phyloP scores from a whole-genome alignment of 2,797 vertebrate species.

The Anas bernieri region DNA sequence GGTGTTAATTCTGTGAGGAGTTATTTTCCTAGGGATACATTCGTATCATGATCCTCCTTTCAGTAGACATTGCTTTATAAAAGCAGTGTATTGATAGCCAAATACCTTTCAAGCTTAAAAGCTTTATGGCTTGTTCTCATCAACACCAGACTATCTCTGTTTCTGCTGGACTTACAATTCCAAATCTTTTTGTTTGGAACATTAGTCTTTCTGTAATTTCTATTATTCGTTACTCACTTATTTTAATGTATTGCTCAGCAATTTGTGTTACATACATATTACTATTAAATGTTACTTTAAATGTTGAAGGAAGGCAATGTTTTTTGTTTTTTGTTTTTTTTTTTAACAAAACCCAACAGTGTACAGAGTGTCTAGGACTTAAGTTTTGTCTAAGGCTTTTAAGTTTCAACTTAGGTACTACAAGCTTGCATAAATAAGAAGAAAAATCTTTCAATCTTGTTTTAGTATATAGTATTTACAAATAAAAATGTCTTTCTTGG shows the following conservation, averaged over 20 bases:
- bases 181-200: not conserved
- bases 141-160: not conserved
- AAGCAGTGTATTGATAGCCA: not conserved
- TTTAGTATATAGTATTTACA: not conserved
- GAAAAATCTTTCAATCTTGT: not conserved
- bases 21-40: not conserved
- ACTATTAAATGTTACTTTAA: not conserved
- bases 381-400: not conserved
- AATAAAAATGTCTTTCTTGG: not conserved
- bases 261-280: not conserved
- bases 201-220: not conserved
- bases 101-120: not conserved
- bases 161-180: not conserved
- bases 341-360: not conserved
- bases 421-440: not conserved
- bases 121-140: not conserved
- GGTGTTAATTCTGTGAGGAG: not conserved
- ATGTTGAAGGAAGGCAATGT: not conserved
- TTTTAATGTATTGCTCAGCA: not conserved
- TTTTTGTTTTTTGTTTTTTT: not conserved
- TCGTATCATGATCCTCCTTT: not conserved
- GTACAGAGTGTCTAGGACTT: not conserved
- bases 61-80: not conserved
- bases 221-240: not conserved
- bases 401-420: not conserved